Evolutionary conservation across 2,113 vertebrate genomes (phyloP).

Genomic region (Nycticryphes semicollaris): DNA sequence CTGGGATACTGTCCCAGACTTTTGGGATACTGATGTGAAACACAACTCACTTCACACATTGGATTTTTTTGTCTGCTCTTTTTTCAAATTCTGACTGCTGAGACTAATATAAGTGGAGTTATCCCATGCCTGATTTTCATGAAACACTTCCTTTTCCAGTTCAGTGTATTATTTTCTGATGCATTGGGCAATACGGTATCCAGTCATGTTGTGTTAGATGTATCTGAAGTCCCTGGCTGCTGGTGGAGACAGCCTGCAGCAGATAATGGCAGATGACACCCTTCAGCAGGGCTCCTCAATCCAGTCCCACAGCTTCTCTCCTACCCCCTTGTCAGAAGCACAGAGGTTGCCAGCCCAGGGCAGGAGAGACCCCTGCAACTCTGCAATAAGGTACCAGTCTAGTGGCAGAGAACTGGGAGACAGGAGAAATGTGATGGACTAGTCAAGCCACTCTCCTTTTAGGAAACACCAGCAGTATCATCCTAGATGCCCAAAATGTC

Average conservation of each 20-base stretch:
- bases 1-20: neutral
- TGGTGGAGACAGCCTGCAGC: neutral
- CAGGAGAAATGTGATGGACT: neutral
- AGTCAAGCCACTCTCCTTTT: neutral
- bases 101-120: neutral
- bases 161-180: neutral
- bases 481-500: neutral
- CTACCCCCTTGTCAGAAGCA: neutral
- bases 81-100: neutral
- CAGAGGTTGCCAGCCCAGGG: neutral
- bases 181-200: neutral
- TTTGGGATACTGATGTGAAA: neutral
- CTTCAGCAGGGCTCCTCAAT: neutral
- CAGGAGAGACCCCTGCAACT: neutral
- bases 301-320: neutral
- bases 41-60: neutral
- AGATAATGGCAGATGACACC: neutral
- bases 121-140: neutral
- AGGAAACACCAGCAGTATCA: neutral
- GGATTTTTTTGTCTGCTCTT: neutral
- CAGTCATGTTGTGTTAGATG: rapidly evolving
- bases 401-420: neutral
- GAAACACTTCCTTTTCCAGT: neutral
- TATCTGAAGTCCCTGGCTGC: neutral
- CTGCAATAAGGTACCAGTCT: neutral